Percentiles rank a stretch among this genome's conserved stretches.
phyloP scores from a whole-genome alignment of 2,113 vertebrate species.

The Saccopteryx bilineata region DNA sequence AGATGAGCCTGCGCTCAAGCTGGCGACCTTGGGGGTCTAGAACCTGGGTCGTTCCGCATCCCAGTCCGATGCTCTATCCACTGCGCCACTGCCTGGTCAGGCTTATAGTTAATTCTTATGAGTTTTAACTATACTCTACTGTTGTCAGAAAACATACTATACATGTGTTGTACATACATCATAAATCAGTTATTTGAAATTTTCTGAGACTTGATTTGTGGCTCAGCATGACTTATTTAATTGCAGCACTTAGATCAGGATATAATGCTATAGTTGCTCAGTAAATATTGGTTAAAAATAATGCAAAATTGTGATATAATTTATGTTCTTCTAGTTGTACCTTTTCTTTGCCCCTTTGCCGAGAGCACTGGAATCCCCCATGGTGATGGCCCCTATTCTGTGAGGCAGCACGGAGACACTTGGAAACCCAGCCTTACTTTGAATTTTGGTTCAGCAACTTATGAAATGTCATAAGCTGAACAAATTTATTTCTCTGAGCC shows the following conservation, averaged over 20 bases:
- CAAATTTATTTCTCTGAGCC: background rate
- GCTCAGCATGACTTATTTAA: background rate
- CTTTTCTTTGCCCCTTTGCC: background rate
- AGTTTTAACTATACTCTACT: background rate
- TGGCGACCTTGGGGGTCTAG: too few species aligned
- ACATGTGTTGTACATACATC: background rate
- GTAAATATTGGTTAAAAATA: background rate
- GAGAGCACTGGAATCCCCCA: background rate
- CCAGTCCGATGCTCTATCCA: too few species aligned
- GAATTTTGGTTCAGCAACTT: background rate
- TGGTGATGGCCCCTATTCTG: too few species aligned
- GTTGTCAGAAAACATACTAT: background rate
- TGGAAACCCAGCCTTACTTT: background rate
- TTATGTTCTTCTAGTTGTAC: background rate
- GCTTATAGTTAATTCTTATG: background rate
- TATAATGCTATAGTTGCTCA: background rate
- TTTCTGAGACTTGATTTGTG: background rate
- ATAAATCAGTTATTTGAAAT: background rate
- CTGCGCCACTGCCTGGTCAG: too few species aligned
- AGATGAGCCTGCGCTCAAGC: too few species aligned
- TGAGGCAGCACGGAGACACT: rapidly evolving
- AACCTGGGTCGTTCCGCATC: too few species aligned
- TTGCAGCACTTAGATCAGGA: background rate
- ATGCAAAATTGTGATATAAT: background rate
- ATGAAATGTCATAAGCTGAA: background rate